Evolutionary conservation across 1,140 invertebrate species (phyloP).

Genomic region (Diorhabda elongata): DNA sequence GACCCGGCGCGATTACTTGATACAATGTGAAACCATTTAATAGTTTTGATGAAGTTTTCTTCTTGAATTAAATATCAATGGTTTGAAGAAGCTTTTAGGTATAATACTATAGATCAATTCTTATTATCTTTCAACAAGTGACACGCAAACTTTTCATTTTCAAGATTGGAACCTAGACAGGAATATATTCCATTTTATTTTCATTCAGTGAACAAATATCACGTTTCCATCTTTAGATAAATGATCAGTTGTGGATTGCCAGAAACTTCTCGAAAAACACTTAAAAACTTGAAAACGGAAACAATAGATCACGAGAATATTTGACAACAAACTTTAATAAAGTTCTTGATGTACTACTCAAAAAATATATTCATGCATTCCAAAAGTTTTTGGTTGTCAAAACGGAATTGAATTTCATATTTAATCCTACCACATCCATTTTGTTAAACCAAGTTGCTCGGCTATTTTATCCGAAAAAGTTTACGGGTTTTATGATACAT

Average conservation of each 20-base stretch:
- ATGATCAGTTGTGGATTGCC: not conserved
- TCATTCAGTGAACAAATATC: slow-evolving; percentile 4
- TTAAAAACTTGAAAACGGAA: slow-evolving; percentile 1
- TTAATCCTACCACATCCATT: slow-evolving; percentile 26
- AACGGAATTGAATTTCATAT: slow-evolving; percentile 30
- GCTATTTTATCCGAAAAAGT: slow-evolving; percentile 21
- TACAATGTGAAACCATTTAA: too few relatives aligned
- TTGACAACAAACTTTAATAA: slow-evolving; percentile 9
- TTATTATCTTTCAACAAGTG: too few relatives aligned
- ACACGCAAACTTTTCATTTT: too few relatives aligned
- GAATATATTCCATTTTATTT: slow-evolving; percentile 11
- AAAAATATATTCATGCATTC: slow-evolving; percentile 19
- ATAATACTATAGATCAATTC: too few relatives aligned
- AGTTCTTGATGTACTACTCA: slow-evolving; percentile 12
- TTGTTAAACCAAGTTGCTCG: slow-evolving; percentile 15
- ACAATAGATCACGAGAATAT: slow-evolving; percentile 9
- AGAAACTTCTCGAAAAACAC: not conserved
- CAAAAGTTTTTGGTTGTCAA: slow-evolving; percentile 22
- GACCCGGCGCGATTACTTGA: too few relatives aligned
- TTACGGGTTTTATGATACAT: slow-evolving; percentile 30
- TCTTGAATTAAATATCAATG: too few relatives aligned
- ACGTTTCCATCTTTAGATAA: slow-evolving; percentile 6
- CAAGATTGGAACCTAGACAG: too few relatives aligned
- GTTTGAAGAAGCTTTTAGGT: too few relatives aligned
- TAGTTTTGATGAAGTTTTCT: too few relatives aligned